Percentiles rank a stretch among this genome's conserved stretches.
Conservation (phyloP, 2,113 vertebrate species). For the Stegastes partitus region DNA sequence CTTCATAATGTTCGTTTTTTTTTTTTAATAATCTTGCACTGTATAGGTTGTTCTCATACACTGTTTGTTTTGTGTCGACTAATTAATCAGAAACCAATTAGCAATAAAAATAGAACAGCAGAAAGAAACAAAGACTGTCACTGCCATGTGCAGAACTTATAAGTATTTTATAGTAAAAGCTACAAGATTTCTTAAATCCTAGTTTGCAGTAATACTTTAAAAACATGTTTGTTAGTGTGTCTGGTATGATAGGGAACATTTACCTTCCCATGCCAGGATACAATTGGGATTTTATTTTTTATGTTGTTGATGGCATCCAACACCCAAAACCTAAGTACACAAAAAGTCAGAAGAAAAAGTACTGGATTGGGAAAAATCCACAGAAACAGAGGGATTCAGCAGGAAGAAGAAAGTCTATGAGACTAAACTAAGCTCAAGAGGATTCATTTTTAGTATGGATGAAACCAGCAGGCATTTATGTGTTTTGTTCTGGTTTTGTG, state of each 20-base stretch:
- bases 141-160: too few species aligned
- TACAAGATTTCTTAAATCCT: background rate
- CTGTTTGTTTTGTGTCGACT: background rate
- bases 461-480: slow-evolving; percentile 64
- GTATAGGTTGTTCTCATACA: too few species aligned
- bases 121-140: background rate
- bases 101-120: background rate
- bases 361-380: slow-evolving; percentile 27
- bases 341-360: slow-evolving; percentile 26
- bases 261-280: background rate
- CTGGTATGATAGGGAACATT: background rate
- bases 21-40: too few species aligned
- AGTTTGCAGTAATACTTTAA: background rate
- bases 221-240: too few species aligned
- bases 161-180: background rate
- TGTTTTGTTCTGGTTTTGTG: slow-evolving; percentile 68
- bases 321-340: slow-evolving; percentile 5
- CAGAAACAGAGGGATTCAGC: slow-evolving; percentile 38
- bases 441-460: slow-evolving; percentile 59
- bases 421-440: slow-evolving; percentile 51
- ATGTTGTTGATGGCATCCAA: slow-evolving; percentile 1
- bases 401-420: slow-evolving; percentile 40
- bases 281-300: background rate
- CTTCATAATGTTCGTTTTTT: too few species aligned
- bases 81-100: background rate